phyloP scores from a whole-genome alignment of 2,113 vertebrate species.

The Rhabdomys dilectus region DNA sequence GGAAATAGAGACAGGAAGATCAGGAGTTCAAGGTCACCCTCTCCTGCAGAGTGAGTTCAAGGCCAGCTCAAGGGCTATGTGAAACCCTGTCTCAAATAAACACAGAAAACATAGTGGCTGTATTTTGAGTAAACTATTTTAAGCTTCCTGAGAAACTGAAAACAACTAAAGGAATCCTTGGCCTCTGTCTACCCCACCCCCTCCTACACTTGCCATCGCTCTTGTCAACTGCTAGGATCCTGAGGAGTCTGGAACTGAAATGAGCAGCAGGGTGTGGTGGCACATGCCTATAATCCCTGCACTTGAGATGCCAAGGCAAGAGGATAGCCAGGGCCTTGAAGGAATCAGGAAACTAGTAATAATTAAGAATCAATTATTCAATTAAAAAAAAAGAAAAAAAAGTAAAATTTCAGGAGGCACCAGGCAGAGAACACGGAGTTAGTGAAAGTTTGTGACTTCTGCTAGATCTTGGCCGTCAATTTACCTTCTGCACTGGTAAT shows the following conservation, averaged over 20 bases:
- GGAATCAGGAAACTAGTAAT: background rate
- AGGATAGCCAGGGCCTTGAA: background rate
- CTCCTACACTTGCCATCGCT: background rate
- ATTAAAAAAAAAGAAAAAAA: background rate
- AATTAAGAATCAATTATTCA: background rate
- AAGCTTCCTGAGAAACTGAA: slow-evolving; percentile 59
- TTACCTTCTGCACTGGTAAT: background rate
- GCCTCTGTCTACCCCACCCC: background rate
- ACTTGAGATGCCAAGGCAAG: background rate
- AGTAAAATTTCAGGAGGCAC: accelerated
- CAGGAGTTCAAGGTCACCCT: background rate
- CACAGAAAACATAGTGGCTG: background rate
- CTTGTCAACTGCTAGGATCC: background rate
- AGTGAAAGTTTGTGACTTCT: background rate
- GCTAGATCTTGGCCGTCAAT: background rate
- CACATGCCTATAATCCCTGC: background rate
- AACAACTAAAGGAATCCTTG: slow-evolving; percentile 36
- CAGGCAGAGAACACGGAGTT: background rate
- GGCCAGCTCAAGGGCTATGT: background rate
- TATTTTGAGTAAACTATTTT: slow-evolving; percentile 53
- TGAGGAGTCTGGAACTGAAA: background rate
- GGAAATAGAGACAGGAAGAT: background rate
- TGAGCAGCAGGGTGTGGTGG: background rate
- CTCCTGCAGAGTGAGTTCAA: background rate
- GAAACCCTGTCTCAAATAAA: background rate